Evolutionary conservation across 92 coral and sea anemone species (phyloP), one percentile per base, ranked within the genome.

Genomic region (Epizoanthus illoricatus): DNA sequence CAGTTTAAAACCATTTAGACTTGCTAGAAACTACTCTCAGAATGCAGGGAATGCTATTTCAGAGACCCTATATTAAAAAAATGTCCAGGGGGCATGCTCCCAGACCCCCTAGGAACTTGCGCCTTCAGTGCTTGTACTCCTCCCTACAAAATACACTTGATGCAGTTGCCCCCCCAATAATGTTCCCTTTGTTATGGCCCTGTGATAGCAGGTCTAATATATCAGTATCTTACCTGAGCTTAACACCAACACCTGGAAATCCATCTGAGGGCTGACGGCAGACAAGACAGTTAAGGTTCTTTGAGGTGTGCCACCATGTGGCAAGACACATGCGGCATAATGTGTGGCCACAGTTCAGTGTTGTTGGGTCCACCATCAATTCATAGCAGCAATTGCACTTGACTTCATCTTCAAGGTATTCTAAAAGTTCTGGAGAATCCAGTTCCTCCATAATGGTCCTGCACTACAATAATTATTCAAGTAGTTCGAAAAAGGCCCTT

Each of bases 341-440:
- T 79, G 94, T 91, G 81, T 96, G 99, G 17, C 99, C 99, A 90
- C 99, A 96, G 84, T 89, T 94, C 74, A 96, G 86, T 16, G 99
- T 96, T 40, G 99, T 96, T 74, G 99, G 98, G 71, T 96, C 91
- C 18, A 96, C 96, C 98, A 96, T 91, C 33, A 96, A 71, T 79
- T 96, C 99, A 86, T 86, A 96, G 74, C 99, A 96, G 71, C 99
- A 96, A 59, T 96, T 81, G 41, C 99, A 96, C 56, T 91, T 93
- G 43, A 95, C 80, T 65, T 92, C 98, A 78, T 87, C 82, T 73
- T 90, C 88, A 20, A 78, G 47, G 65, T 45, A 62, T 42, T 78
- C 82, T 40, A 78, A 45, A 7, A 45, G 71, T 11, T 24, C 60
- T 23, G 23, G 60, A n/a, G 43, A 24, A 62, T 52, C 5, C 12